Base-by-base conservation (phyloP, 2,888 invertebrate species). In the Patella depressa region DNA sequence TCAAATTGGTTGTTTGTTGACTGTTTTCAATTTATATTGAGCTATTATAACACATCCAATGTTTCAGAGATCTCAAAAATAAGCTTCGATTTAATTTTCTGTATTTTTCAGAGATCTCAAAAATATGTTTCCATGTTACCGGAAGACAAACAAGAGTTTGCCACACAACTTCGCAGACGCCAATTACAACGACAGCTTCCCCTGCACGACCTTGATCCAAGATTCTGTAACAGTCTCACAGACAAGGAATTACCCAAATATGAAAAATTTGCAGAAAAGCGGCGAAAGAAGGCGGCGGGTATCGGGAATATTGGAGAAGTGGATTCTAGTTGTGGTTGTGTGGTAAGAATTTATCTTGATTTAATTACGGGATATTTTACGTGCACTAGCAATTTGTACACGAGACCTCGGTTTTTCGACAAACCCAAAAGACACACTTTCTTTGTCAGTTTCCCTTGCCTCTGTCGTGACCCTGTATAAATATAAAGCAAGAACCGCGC, bases 111-210 rank as follows among this genome's bases (percentile, higher is more conserved):
- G 88, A 83, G 87, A 73, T 88, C 88, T 4, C 88, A 88, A 80
- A 86, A 86, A 54, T 87, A 87, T 75, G 87, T 88, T 53, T 84
- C 87, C 34, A 86, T 87, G 88, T 78, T 88, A 65, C 88, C 88
- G 17, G 85, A 86, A 76, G 88, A 88, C 81, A 88, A 88, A 78
- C 88, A 88, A 75, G 82, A 87, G 75, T 88, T 88, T 77, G 88
- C 88, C 7, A 84, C 88, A 24, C 86, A 87, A 72, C 82, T 88
- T 19, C 83, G 88, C 71, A 82, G 88, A 75, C 84, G 84, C 29
- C 88, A 88, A 78, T 79, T 88, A 5, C 88, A 88, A 78, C 80
- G 85, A 72, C 88, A 88, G 74, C 83, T 88, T 71, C 88, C 88
- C 53, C 82, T 87, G 5, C 88, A 88, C 71, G 88, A 88, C 80